phyloP scores from a whole-genome alignment of 2,113 vertebrate species.

The Lota lota region DNA sequence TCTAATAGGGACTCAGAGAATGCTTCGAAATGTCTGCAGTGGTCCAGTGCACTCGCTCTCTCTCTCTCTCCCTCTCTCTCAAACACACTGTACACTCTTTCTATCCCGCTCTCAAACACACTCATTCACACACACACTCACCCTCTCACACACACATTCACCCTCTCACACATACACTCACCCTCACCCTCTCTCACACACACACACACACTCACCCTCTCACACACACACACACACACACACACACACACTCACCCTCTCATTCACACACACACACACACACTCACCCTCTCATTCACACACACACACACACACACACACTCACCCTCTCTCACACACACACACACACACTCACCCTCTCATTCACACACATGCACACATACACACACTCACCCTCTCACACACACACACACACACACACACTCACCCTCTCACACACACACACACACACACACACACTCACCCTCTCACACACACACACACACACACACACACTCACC shows the following conservation, averaged over 20 bases:
- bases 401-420: neutral
- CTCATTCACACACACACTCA: slow-evolving; percentile 13
- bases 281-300: neutral
- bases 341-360: too few species aligned
- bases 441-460: slow-evolving; percentile 27
- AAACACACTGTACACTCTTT: neutral
- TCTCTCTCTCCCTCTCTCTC: too few species aligned
- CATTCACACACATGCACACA: neutral
- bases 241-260: slow-evolving; percentile 19
- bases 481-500: slow-evolving; percentile 13
- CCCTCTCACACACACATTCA: neutral
- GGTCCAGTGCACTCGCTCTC: slow-evolving; percentile 18
- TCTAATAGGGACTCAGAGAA: slow-evolving; percentile 40
- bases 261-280: neutral
- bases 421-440: neutral
- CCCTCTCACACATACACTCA: neutral
- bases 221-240: slow-evolving; percentile 8
- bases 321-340: too few species aligned
- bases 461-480: slow-evolving; percentile 16
- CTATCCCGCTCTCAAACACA: neutral
- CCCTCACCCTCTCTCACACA: too few species aligned
- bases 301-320: too few species aligned
- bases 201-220: neutral
- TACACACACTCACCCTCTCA: neutral
- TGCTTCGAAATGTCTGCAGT: slow-evolving; percentile 37